Evolutionary conservation across 1,140 invertebrate species (phyloP), one percentile per base, ranked within the genome.

Genomic region (Ostrea denselamellosa): DNA sequence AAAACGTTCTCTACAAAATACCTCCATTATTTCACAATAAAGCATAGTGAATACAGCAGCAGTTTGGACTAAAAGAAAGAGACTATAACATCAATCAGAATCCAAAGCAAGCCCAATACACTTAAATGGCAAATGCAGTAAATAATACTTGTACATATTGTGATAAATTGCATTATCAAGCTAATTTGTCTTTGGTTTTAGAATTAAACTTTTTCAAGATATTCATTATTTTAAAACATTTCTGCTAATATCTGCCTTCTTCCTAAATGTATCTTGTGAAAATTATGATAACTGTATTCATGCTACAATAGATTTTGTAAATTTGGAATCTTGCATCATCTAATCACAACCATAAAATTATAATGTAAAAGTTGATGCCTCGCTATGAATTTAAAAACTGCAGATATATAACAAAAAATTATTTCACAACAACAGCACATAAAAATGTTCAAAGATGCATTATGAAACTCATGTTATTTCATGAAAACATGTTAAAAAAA

Each of bases 1-100:
- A n/a, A n/a, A n/a, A n/a, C n/a, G 25, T 77, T 77, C 68, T 77
- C 68, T 77, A 77, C 68, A 77, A 77, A 77, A 22, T 77, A 77
- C 68, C 68, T 77, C 68, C 9, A 17, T 28, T 22, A 10, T 22
- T 28, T 77, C 68, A 77, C 68, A 77, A 28, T 28, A 28, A 28
- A 34, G 7, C 25, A 77, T 9, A 34, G 68, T 77, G 68, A 77
- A 14, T 25, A 77, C 12, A 77, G 68, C 68, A 77, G 68, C 68
- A 77, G 68, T 77, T 28, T 28, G 28, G 34, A 77, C 68, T 77
- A 77, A 77, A 77, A 77, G 68, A 77, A 77, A 77, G 68, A 77
- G 68, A 77, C 68, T 77, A 77, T 77, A 77, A 77, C 68, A 77
- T 77, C 68, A 77, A 14, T 77, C 8, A 77, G 0, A 77, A 12